phyloP scores from a whole-genome alignment of 1,140 invertebrate species.

The Pachyrhynchus sulphureomaculatus region DNA sequence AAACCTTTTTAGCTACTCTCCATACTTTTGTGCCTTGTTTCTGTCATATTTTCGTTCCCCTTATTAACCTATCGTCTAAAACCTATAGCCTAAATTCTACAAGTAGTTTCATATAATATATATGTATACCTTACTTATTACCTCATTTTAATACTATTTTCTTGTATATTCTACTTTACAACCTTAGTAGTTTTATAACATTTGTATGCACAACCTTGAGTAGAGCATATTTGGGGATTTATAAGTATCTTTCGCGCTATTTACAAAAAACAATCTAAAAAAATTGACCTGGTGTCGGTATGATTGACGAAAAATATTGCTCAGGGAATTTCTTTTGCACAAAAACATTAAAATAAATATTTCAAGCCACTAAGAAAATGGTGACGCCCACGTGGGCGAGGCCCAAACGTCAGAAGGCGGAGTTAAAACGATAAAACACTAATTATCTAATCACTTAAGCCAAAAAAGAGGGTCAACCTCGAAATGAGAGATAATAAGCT shows the following conservation, averaged over 20 bases:
- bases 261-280: constrained; percentile 36
- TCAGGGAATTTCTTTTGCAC: neutral
- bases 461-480: too few species aligned
- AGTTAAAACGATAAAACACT: too few species aligned
- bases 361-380: neutral
- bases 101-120: neutral
- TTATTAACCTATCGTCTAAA: neutral
- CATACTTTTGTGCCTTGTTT: too few species aligned
- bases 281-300: constrained; percentile 38
- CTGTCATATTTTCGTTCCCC: neutral
- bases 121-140: neutral
- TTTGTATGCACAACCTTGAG: constrained; percentile 45
- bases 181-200: constrained; percentile 33
- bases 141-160: too few species aligned
- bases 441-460: too few species aligned
- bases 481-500: too few species aligned
- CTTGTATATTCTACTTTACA: constrained; percentile 18
- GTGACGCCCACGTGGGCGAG: too few species aligned
- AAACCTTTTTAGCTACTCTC: too few species aligned
- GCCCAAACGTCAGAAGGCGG: too few species aligned
- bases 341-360: constrained; percentile 1
- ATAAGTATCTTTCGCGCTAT: constrained; percentile 20
- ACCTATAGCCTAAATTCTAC: neutral
- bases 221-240: constrained; percentile 42
- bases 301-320: constrained; percentile 25